Base-by-base conservation (phyloP, 2,113 vertebrate genomes). In the Salvelinus alpinus region DNA sequence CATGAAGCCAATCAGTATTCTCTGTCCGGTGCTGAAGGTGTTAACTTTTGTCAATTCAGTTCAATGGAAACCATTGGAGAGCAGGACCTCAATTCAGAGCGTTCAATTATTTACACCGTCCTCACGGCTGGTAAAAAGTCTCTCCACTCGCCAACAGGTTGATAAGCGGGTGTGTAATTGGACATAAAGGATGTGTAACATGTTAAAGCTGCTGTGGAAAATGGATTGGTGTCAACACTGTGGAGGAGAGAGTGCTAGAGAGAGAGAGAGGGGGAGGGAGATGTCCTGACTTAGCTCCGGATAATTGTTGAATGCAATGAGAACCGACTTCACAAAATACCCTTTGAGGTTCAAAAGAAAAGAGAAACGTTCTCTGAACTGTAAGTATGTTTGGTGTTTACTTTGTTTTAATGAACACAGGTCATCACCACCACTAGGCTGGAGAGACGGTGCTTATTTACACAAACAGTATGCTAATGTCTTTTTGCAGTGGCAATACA, bases 111-210 rank as follows among this genome's bases (percentile, higher is more conserved):
- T 59, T 48, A 64, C 14, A 25, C 20, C 2, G 31, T 44, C 51
- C 14, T 54, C 1, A 5, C 51, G 16, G 12, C 71, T 62, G 59
- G 59, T 47, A 60, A 72, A 64, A 22, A 64, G 31, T 12, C 14
- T 66, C n/a, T 69, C 48, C 20, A 25, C 3, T 44, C 27, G n/a
- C 11, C 29, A 24, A 7, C 59, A 5, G 22, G 18, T 59, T 14
- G 60, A 73, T 73, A 73, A 73, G 68, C 27, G 29, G n/a, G 66
- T 22, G 47, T 71, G 13, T 64, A 71, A 76, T 71, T 70, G 64
- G 72, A 24, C 34, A 76, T 65, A 66, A 48, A 75, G 31, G 69
- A 68, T 14, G 29, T 14, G 51, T 57, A 31, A 51, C 59, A 20
- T 27, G 14, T 54, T 51, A 14, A 44, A 78, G 34, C 44, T 48